Base-by-base conservation (phyloP, 2,797 vertebrate species). In the Limosa lapponica region DNA sequence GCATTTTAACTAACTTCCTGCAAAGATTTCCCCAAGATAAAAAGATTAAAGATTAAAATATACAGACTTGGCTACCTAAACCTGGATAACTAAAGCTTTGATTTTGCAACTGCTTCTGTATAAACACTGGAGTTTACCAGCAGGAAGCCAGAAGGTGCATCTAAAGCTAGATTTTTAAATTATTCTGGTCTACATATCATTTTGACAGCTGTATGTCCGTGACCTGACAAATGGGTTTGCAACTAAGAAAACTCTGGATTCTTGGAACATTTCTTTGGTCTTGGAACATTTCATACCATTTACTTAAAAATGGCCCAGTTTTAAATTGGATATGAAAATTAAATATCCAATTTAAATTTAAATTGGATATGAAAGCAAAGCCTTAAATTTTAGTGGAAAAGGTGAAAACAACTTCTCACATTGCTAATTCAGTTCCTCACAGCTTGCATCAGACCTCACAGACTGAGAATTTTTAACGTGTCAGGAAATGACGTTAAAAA, bases 391-490 rank as follows among this genome's bases (percentile, higher is more conserved):
- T 51, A 43, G 46, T 64, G 44, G 39, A 12, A 65, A 82, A 82
- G 16, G 23, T 73, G 30, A 54, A 70, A 81, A 61, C 6, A 23
- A 4, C 41, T 57, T 72, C 14, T 82, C 13, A 30, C 18, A 5
- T 20, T 51, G 27, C 20, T 81, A 54, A 22, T 18, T 73, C 70
- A 18, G 11, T 24, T 80, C 66, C 46, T 75, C 34, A 11, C 11
- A 36, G 36, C 37, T 75, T 70, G 59, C 49, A 46, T 75, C 46
- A 77, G 44, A 57, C 20, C n/a, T 72, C 14, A 8, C 16, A 27
- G 36, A 34, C 32, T 22, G 13, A 81, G 25, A 62, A n/a, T 82
- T 39, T 65, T 73, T 49, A 46, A 52, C 0, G 0, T n/a, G 17
- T 61, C 22, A 73, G 55, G 36, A 43, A 87, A 84, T 32, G 10